Evolutionary conservation across 2,797 vertebrate species (phyloP).

Genomic region (Acanthiza pusilla): DNA sequence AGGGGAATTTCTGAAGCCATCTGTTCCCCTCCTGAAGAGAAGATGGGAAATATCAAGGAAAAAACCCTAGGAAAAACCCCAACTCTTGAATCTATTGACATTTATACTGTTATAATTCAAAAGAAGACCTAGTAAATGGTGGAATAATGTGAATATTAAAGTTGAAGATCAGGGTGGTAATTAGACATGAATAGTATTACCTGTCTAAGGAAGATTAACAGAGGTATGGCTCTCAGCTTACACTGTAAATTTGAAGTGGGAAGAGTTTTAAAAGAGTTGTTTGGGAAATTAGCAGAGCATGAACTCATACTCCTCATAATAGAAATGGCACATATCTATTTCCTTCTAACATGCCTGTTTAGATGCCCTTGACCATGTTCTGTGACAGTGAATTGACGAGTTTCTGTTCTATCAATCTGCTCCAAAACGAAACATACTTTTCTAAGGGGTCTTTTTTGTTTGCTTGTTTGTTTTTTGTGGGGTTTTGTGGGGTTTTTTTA

Average conservation of each 20-base stretch:
- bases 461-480: not conserved
- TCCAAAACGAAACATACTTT: not conserved
- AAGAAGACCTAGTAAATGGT: not conserved
- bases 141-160: not conserved
- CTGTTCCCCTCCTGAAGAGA: not conserved
- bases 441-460: not conserved
- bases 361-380: fast-evolving
- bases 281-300: not conserved
- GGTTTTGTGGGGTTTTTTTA: not conserved
- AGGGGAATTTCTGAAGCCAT: not conserved
- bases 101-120: not conserved
- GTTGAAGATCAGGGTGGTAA: not conserved
- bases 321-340: not conserved
- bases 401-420: not conserved
- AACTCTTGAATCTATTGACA: not conserved
- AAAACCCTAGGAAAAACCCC: not conserved
- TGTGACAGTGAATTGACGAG: not conserved
- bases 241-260: not conserved
- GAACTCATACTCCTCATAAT: not conserved
- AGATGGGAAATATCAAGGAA: not conserved
- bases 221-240: not conserved
- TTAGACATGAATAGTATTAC: not conserved
- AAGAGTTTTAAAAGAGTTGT: not conserved
- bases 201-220: not conserved
- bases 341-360: not conserved